phyloP scores from a whole-genome alignment of 2,888 invertebrate species.

The Leucania comma region DNA sequence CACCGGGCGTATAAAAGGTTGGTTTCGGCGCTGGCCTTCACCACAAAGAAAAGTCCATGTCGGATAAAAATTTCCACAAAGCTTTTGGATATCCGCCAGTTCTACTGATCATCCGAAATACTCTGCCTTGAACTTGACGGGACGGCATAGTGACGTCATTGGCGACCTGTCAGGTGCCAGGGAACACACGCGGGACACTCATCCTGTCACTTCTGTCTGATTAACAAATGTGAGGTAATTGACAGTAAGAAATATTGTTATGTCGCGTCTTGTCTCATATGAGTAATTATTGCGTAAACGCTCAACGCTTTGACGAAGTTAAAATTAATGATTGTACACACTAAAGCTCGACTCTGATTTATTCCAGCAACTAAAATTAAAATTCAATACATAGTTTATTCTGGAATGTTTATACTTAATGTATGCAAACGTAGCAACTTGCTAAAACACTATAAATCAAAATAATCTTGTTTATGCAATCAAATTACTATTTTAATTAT shows the following conservation, averaged over 20 bases:
- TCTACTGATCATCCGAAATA: constrained; percentile 79
- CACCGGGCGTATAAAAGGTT: too few species aligned
- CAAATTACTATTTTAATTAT: constrained; percentile 44
- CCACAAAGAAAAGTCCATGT: constrained; percentile 4
- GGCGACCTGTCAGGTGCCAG: constrained; percentile 67
- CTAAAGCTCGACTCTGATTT: constrained; percentile 20
- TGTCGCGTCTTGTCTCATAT: constrained; percentile 8
- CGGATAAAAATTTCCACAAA: constrained; percentile 73
- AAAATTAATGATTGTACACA: constrained; percentile 4
- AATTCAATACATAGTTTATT: constrained; percentile 15
- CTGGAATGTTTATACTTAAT: constrained; percentile 44
- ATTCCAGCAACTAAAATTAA: constrained; percentile 5
- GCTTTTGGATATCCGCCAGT: constrained; percentile 80
- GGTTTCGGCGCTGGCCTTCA: too few species aligned
- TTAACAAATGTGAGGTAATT: constrained; percentile 62
- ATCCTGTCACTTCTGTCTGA: constrained; percentile 60
- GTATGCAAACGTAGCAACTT: constrained; percentile 35
- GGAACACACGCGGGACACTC: constrained; percentile 31
- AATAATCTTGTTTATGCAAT: constrained; percentile 38
- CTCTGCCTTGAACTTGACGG: constrained; percentile 81
- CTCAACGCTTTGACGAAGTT: constrained; percentile 10
- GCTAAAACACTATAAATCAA: constrained; percentile 46
- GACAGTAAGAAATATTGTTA: constrained; percentile 60
- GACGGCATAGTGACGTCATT: constrained; percentile 67
- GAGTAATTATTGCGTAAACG: constrained; percentile 41